phyloP scores from a whole-genome alignment of 2,113 vertebrate species.

The Spheniscus mendiculus region DNA sequence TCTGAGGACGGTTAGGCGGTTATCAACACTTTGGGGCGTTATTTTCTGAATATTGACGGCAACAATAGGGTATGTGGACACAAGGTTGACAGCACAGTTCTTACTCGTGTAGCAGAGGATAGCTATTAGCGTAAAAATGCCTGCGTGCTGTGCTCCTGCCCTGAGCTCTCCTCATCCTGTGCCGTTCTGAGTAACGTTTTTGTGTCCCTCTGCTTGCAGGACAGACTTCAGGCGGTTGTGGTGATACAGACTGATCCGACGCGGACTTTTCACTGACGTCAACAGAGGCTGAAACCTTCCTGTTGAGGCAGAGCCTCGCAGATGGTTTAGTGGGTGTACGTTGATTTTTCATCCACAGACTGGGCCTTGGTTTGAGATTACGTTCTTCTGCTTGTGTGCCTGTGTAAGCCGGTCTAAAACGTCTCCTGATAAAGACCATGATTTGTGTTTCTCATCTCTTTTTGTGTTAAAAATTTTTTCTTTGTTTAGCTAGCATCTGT shows the following conservation, averaged over 20 bases:
- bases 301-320: background rate
- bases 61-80: accelerated
- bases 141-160: accelerated
- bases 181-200: accelerated
- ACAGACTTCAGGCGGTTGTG: background rate
- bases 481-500: background rate
- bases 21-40: accelerated
- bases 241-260: background rate
- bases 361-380: background rate
- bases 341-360: background rate
- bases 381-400: background rate
- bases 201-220: background rate
- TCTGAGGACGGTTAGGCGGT: accelerated
- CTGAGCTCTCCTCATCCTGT: accelerated
- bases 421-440: background rate
- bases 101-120: accelerated
- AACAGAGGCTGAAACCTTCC: background rate
- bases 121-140: accelerated
- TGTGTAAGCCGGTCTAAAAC: background rate
- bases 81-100: accelerated
- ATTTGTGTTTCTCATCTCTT: background rate
- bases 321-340: background rate
- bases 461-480: background rate
- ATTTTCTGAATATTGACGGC: accelerated
- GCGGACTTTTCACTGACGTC: background rate